Conservation (phyloP, 2,888 invertebrate species). For the Ectemnius continuus region DNA sequence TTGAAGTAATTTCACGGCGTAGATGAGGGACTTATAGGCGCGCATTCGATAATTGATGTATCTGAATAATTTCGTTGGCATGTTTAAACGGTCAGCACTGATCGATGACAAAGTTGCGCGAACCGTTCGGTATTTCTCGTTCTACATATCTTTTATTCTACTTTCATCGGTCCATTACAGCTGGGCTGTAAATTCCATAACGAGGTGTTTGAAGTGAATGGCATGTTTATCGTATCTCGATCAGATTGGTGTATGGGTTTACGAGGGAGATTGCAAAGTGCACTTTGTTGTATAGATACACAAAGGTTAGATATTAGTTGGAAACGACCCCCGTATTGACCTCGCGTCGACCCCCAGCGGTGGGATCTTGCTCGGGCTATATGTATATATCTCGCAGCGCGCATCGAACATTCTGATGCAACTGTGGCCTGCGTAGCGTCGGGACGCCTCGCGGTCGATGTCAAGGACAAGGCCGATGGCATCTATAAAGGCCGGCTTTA, state of each 20-base stretch:
- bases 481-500: constrained; percentile 54
- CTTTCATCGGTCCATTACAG: not conserved
- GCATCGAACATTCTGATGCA: constrained; percentile 72
- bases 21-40: too few relatives aligned
- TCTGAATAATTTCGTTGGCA: too few relatives aligned
- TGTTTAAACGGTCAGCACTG: too few relatives aligned
- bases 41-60: too few relatives aligned
- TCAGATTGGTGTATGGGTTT: not conserved
- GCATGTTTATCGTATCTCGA: not conserved
- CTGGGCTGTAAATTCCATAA: too few relatives aligned
- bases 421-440: constrained; percentile 72
- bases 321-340: not conserved
- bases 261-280: not conserved
- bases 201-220: not conserved
- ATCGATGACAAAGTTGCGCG: too few relatives aligned
- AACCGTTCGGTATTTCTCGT: too few relatives aligned
- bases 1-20: too few relatives aligned
- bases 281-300: too few relatives aligned
- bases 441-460: constrained; percentile 74
- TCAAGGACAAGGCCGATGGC: constrained; percentile 72
- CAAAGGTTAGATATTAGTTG: not conserved
- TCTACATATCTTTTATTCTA: not conserved
- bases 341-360: constrained; percentile 16
- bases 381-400: constrained; percentile 22
- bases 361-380: constrained; percentile 28